Evolutionary conservation across 1,140 invertebrate genomes (phyloP), one percentile per base, ranked within the genome.

Genomic region (Drosophila dunni): DNA sequence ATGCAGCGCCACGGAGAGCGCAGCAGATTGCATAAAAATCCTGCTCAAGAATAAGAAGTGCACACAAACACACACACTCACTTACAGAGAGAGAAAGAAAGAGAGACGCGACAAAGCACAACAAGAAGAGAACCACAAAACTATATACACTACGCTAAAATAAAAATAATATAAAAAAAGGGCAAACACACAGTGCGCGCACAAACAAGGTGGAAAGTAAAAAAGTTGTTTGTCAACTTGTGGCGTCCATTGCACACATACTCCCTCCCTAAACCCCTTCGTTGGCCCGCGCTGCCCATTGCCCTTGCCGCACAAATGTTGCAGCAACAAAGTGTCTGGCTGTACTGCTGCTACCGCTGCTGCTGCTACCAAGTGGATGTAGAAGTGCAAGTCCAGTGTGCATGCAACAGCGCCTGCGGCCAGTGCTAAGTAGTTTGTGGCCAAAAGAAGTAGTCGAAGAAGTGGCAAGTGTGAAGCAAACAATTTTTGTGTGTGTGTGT

Each of bases 221-320:
- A 91, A 91, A 91, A 91, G 90, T 91, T 88, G 90, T 91, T 91
- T 91, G 90, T 91, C 90, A 91, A 91, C 90, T 91, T 91, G 90
- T 91, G 90, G 79, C 78, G 63, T 69, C 62, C 70, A 69, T 61
- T 76, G 64, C 58, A 74, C 65, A 67, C 44, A 60, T 42, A 50
- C 57, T 54, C 13, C 34, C 51, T 33, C 40, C 2, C 40, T 3
- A 29, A n/a, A 11, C 13, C 15, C 53, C 20, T 10, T 46, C 24
- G 13, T 29, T 33, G 53, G 9, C 36, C 15, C 13, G 17, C 48
- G 0, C 29, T 5, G 13, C 63, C 34, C 36, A 36, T 13, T 42
- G 56, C 42, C 57, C 13, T 33, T 36, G n/a, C 34, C 50, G 73
- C 68, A 57, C 85, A 75, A 82, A 86, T 86, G 82, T 86, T 86